A percentile compares a stretch with the other conserved stretches of the same genome.
These are phyloP conservation scores for Orestias chungarensis DNA, from an alignment of 2,797 vertebrate species.

Conservation along the genomic window DNA sequence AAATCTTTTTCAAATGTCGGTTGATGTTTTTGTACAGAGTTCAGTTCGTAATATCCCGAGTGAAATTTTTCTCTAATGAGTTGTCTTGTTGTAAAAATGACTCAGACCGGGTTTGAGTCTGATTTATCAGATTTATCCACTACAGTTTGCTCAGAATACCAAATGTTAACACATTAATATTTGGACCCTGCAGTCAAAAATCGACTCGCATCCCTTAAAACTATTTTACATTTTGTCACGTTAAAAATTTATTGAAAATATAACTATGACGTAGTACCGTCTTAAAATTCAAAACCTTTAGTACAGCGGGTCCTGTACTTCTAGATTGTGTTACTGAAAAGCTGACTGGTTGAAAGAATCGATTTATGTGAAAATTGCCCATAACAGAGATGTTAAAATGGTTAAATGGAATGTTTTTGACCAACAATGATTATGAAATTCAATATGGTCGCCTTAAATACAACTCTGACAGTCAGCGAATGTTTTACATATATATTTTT, in stretches of 20 bases:
- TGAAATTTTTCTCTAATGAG: constrained; percentile 60
- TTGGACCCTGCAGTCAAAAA: constrained; percentile 34
- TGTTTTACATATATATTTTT: neutral
- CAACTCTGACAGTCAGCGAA: neutral
- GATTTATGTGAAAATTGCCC: no score
- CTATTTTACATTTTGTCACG: neutral
- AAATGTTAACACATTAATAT: constrained; percentile 52
- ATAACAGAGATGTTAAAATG: neutral
- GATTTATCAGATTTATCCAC: constrained; percentile 30
- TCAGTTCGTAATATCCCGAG: constrained; percentile 42
- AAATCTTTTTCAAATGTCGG: constrained; percentile 16
- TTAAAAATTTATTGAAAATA: no score
- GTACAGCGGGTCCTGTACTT: neutral
- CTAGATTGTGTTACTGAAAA: no score
- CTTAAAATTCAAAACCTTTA: no score
- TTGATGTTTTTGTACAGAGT: constrained; percentile 56
- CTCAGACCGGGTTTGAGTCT: constrained; percentile 61
- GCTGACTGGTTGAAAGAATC: no score
- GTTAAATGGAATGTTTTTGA: neutral
- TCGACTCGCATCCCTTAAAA: neutral
- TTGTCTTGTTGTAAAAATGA: constrained; percentile 46
- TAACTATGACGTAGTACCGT: no score
- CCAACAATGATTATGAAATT: neutral
- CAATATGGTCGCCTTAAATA: neutral
- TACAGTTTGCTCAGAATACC: constrained; percentile 53